Evolutionary conservation across 1,140 invertebrate genomes (phyloP), one percentile per base, ranked within the genome.

Genomic region (Pseudoatta argentina): DNA sequence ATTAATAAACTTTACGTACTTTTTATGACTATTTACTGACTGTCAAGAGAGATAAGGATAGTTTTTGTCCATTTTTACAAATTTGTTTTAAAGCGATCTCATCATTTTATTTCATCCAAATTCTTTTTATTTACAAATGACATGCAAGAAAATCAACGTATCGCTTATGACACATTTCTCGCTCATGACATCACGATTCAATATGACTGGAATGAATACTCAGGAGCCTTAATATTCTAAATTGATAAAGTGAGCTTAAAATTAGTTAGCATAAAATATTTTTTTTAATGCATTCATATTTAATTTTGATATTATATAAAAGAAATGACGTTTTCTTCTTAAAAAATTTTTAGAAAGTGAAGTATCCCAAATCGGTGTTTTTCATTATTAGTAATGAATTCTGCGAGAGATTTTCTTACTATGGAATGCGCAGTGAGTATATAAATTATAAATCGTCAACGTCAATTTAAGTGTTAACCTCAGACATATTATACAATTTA

Each of bases 321-420:
- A 21, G 55, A 2, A 16, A 39, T 55, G 3, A 24, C 21, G 0
- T 24, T 81, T 16, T 85, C 14, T 66, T 67, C 3, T 61, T 77
- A 0, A 64, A 77, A 63, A 76, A 10, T 79, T 96, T 96, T 82
- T 95, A 98, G 97, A 97, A 97, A 96, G 89, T 97, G 12, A 96
- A 96, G 18, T 99, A 98, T 93, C 98, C 99, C 0, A 98, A 97
- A 93, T 96, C 98, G 3, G 97, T 99, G n/a, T 98, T 98, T 92
- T 99, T 99, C 94, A 99, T 99, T 92, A 96, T 99, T 83, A 97
- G 97, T 92, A 99, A 98, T 96, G 99, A 99, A 95, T 99, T 99
- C 93, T 99, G 99, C 94, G 99, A 99, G 95, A 96, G 99, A 92
- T 99, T 99, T 95, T 98, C 97, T 55, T 99, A 97, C 94, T 99